Conservation (phyloP, 2,113 vertebrate genomes). For the Gymnobelideus leadbeateri region DNA sequence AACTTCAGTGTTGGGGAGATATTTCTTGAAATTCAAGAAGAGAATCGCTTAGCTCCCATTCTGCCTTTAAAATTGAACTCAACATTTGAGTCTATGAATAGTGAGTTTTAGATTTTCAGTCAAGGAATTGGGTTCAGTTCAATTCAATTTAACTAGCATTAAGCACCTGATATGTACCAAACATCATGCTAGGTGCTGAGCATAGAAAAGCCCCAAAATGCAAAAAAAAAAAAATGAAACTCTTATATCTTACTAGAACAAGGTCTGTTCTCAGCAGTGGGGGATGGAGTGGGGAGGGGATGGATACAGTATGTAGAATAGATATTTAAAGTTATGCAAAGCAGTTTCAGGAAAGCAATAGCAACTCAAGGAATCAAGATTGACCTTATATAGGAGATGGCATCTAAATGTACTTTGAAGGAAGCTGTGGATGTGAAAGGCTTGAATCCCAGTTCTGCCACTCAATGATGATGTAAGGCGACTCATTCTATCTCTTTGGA, state of each 20-base stretch:
- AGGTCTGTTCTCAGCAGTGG: not conserved
- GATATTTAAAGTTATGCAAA: not conserved
- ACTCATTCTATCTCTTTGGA: not conserved
- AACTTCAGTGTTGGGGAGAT: slow-evolving; percentile 3
- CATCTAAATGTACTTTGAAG: not conserved
- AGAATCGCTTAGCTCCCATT: not conserved
- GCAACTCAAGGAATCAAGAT: not conserved
- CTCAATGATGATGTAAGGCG: not conserved
- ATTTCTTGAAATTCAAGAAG: not conserved
- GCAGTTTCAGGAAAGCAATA: not conserved
- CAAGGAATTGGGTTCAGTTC: not conserved
- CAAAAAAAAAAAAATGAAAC: not conserved
- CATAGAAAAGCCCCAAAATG: not conserved
- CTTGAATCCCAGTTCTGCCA: not conserved
- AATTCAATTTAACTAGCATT: not conserved
- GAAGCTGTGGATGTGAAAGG: not conserved
- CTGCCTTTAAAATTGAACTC: not conserved
- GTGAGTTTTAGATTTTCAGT: not conserved
- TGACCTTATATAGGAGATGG: not conserved
- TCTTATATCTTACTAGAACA: not conserved
- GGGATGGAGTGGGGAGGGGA: not conserved
- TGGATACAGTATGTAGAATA: not conserved
- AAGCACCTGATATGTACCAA: not conserved
- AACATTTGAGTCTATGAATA: not conserved
- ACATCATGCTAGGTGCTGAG: not conserved